Evolutionary conservation across 2,888 invertebrate species (phyloP).

Genomic region (Harpalus rufipes): DNA sequence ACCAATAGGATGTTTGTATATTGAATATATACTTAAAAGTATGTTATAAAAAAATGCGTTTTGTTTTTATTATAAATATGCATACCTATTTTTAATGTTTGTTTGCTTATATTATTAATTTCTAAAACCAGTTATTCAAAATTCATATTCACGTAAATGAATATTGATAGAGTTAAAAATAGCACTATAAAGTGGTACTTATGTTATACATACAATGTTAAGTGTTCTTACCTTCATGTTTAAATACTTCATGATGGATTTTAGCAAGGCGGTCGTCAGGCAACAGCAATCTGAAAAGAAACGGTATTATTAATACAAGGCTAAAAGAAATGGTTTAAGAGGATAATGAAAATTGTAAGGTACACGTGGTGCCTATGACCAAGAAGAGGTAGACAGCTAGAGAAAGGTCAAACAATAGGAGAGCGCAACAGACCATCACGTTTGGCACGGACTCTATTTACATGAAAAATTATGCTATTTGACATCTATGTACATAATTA

Average conservation of each 20-base stretch:
- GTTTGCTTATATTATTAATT: background rate
- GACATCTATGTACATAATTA: no score
- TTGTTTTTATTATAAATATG: background rate
- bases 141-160: background rate
- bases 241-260: background rate
- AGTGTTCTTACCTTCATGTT: constrained; percentile 24
- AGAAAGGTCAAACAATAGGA: no score
- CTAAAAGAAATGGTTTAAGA: background rate
- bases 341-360: background rate
- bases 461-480: no score
- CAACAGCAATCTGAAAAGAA: constrained; percentile 13
- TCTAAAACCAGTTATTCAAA: background rate
- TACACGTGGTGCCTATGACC: no score
- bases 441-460: no score
- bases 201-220: background rate
- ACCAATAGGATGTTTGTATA: no score
- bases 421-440: no score
- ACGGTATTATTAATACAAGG: constrained; percentile 1
- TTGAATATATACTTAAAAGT: no score
- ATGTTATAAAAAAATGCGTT: background rate
- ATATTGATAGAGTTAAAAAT: background rate
- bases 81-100: background rate
- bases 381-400: no score
- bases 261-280: background rate
- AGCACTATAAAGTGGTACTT: background rate